Evolutionary conservation across 2,888 invertebrate genomes (phyloP).

Genomic region (Gymnosoma rotundatum): DNA sequence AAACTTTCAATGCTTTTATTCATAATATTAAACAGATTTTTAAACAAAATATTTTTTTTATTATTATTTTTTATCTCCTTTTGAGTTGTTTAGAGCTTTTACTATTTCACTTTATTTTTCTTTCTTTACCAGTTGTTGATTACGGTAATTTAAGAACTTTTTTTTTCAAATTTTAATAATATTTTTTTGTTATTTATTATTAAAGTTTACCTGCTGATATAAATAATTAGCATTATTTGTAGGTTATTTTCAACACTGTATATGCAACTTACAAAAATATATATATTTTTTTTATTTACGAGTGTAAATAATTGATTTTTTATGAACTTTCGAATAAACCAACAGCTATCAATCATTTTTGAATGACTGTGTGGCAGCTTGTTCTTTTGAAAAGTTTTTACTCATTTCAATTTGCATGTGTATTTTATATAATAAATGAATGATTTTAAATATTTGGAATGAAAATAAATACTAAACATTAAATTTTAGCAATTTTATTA

Average conservation of each 20-base stretch:
- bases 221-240: background rate
- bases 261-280: background rate
- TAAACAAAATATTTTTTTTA: background rate
- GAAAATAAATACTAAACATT: too few species aligned
- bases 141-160: too few species aligned
- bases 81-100: background rate
- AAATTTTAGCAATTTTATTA: too few species aligned
- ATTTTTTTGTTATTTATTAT: too few species aligned
- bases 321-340: background rate
- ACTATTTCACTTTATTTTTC: background rate
- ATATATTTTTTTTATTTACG: background rate
- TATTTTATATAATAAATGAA: too few species aligned
- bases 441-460: too few species aligned
- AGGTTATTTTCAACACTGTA: background rate
- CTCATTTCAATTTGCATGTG: too few species aligned
- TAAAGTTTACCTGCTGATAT: too few species aligned
- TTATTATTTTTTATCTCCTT: slow-evolving; percentile 11
- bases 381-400: background rate
- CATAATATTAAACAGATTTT: slow-evolving; percentile 72
- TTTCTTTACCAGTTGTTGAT: too few species aligned
- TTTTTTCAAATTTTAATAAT: too few species aligned
- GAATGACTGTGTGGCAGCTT: too few species aligned
- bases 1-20: slow-evolving; percentile 80
- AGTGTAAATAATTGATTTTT: background rate
- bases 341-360: slow-evolving; percentile 15